Conservation (phyloP, 2,797 vertebrate species). For the Danio tinwini region DNA sequence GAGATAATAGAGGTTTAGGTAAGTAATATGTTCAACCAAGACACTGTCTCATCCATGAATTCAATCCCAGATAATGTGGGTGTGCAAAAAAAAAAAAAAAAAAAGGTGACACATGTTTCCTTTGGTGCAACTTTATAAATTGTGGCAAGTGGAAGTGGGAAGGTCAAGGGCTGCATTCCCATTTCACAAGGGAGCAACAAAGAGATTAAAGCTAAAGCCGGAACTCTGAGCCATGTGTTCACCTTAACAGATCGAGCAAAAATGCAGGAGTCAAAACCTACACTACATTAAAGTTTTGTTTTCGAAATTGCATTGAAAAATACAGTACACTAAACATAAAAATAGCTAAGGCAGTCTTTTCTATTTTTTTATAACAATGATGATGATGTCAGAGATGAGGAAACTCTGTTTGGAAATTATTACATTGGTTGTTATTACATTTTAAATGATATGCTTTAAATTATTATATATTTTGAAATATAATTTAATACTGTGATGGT, state of each 20-base stretch:
- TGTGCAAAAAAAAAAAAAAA: slow-evolving; percentile 3
- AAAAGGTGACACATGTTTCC: slow-evolving; percentile 15
- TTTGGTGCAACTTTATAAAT: slow-evolving; percentile 38
- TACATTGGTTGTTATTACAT: too few species aligned
- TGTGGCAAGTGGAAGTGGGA: slow-evolving; percentile 33
- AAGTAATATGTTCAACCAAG: neutral
- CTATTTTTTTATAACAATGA: too few species aligned
- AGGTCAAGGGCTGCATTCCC: slow-evolving; percentile 34
- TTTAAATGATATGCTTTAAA: too few species aligned
- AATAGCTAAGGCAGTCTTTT: too few species aligned
- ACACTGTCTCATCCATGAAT: neutral
- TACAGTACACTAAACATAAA: neutral
- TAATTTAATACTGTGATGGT: neutral
- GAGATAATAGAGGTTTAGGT: neutral
- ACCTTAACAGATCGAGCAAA: neutral
- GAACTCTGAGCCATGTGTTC: slow-evolving; percentile 1
- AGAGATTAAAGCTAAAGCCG: slow-evolving; percentile 3
- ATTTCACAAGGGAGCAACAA: slow-evolving; percentile 35
- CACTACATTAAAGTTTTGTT: neutral
- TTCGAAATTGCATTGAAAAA: neutral
- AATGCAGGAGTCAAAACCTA: neutral
- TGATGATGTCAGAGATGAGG: too few species aligned
- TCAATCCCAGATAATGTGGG: slow-evolving; percentile 7
- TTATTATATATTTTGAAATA: neutral
- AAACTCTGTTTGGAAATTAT: too few species aligned